These are phyloP conservation scores for Sebastolobus alascanus DNA, from an alignment of 2,797 vertebrate species.

Conservation along the genomic window DNA sequence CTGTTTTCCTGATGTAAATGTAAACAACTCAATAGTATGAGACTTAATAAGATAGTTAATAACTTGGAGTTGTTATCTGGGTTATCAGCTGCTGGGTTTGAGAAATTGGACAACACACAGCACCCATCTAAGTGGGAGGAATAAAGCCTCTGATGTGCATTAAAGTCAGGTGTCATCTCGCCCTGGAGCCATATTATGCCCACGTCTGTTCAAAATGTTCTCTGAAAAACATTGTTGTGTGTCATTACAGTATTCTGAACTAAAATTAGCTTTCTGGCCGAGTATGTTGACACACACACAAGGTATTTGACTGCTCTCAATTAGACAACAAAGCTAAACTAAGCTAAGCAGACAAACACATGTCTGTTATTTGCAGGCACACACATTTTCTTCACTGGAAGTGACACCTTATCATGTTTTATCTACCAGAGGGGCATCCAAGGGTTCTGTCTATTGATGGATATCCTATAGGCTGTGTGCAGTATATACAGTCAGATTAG, in stretches of 20 bases:
- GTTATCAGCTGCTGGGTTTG: too few species aligned
- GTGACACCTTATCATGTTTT: background rate
- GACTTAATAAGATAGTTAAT: too few species aligned
- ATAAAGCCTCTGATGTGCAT: too few species aligned
- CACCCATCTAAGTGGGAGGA: background rate
- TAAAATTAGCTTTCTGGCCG: background rate
- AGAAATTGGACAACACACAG: background rate
- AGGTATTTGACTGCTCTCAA: background rate
- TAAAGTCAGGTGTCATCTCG: background rate
- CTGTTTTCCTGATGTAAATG: too few species aligned
- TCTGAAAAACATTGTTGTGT: background rate
- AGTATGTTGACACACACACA: background rate
- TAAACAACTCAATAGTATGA: too few species aligned
- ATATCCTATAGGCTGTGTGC: background rate
- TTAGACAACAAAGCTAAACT: too few species aligned
- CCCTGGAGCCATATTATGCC: background rate
- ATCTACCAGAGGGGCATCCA: background rate
- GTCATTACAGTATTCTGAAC: background rate
- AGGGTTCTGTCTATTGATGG: background rate
- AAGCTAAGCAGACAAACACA: background rate
- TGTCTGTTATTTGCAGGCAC: background rate
- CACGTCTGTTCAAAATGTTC: background rate
- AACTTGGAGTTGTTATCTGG: too few species aligned
- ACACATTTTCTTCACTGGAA: too few species aligned
- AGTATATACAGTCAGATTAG: background rate